Conservation (phyloP, 2,113 vertebrate genomes). For the Stomatorhinus ivindoensis region DNA sequence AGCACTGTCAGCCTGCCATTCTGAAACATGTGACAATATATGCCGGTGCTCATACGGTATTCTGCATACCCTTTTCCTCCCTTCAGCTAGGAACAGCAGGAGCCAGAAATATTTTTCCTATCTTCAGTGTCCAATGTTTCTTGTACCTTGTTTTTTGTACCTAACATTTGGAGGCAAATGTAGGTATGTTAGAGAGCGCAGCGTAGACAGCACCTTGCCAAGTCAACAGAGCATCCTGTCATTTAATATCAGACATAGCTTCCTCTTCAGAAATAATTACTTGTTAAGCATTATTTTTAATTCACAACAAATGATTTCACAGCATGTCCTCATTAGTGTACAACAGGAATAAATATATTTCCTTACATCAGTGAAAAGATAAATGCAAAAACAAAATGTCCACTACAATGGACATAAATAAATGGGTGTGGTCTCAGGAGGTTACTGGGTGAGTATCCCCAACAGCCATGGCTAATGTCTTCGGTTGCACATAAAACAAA, state of each 20-base stretch:
- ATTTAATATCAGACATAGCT: neutral
- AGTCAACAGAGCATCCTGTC: neutral
- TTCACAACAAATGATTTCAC: neutral
- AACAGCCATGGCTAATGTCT: neutral
- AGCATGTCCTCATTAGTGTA: too few species aligned
- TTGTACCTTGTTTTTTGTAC: neutral
- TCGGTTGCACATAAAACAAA: neutral
- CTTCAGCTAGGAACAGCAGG: neutral
- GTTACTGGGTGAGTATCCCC: neutral
- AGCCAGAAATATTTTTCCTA: neutral
- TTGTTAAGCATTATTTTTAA: neutral
- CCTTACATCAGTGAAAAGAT: too few species aligned
- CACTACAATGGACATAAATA: too few species aligned
- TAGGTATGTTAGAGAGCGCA: neutral
- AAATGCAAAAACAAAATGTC: too few species aligned
- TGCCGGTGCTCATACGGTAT: neutral
- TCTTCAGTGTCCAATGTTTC: neutral
- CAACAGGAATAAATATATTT: too few species aligned
- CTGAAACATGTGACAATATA: neutral
- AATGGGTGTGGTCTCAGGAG: too few species aligned
- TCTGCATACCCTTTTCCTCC: neutral
- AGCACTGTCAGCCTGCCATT: neutral
- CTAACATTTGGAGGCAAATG: neutral
- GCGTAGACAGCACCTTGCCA: neutral
- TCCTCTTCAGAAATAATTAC: neutral